phyloP scores from a whole-genome alignment of 1,140 invertebrate species.

The Tyrophagus putrescentiae region DNA sequence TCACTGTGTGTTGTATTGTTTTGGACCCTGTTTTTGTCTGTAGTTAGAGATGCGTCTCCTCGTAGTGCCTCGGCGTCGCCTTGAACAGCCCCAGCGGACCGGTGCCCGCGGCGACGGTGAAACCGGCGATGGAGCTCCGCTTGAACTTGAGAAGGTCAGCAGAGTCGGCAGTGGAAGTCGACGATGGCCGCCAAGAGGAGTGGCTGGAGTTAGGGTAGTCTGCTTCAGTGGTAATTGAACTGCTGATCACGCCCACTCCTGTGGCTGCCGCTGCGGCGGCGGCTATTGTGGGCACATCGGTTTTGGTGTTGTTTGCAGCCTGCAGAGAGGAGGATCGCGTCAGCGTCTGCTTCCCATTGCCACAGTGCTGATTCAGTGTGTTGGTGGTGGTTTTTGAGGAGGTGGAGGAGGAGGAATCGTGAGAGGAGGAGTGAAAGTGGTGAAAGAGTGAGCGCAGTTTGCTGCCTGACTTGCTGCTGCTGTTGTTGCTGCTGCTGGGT shows the following conservation, averaged over 20 bases:
- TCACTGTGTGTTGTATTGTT: no score
- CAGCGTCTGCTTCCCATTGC: no score
- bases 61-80: not conserved
- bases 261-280: not conserved
- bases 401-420: no score
- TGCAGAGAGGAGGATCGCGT: slow-evolving; percentile 1
- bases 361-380: no score
- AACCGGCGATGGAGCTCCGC: not conserved
- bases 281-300: no score
- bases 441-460: no score
- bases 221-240: no score
- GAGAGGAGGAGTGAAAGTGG: no score
- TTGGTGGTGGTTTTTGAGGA: no score
- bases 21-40: not conserved
- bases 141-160: not conserved
- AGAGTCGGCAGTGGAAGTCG: not conserved
- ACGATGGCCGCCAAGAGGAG: not conserved
- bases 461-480: no score
- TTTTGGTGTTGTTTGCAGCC: not conserved
- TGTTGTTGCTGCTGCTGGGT: no score
- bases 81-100: not conserved
- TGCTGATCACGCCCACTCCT: not conserved
- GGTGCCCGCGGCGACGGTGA: not conserved
- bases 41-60: slow-evolving; percentile 14
- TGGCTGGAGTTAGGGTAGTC: not conserved